Evolutionary conservation across 2,113 vertebrate genomes (phyloP), one percentile per base, ranked within the genome.

Genomic region (Leptodactylus fuscus): DNA sequence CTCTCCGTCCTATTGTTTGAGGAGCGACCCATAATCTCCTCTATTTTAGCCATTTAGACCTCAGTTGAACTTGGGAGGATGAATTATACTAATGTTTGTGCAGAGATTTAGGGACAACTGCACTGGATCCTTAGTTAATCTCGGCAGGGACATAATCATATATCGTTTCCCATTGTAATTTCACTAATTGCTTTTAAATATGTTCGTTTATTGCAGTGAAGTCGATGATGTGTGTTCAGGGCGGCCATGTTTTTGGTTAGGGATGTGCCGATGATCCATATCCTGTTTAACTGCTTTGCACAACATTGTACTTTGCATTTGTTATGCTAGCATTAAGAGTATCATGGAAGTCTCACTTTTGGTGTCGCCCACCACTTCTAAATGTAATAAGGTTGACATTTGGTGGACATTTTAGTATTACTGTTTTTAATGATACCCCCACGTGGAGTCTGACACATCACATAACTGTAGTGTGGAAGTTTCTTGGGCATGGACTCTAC

Each of bases 11-110:
- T 29, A 65, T 65, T 77, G 41, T 67, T 60, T 83, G 70, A 74
- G 67, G 53, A 76, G n/a, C 41, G 29, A 77, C 74, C 53, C 44
- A 36, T 77, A 49, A 76, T 77, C 20, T 36, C 48, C 27, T 58
- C 73, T 15, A 62, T 38, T 65, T 84, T 62, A 84, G 71, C 55
- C 4, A 60, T 49, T 74, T 76, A 84, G 73, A 76, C 82, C 71
- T 84, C 53, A 32, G 29, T 16, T 77, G 82, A 84, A 77, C 82
- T 49, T 65, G 55, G 5, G 55, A 48, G 41, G 46, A 84, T 84
- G 62, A 84, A 65, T 77, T 65, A 76, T 84, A 49, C 29, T 65
- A 77, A 76, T 84, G 82, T 65, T 32, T 77, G 55, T 77, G 70
- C 73, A 38, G 53, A 77, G 55, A 77, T 84, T 69, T 84, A 84